Evolutionary conservation across 2,888 invertebrate genomes (phyloP).

Genomic region (Tenodera sinensis): DNA sequence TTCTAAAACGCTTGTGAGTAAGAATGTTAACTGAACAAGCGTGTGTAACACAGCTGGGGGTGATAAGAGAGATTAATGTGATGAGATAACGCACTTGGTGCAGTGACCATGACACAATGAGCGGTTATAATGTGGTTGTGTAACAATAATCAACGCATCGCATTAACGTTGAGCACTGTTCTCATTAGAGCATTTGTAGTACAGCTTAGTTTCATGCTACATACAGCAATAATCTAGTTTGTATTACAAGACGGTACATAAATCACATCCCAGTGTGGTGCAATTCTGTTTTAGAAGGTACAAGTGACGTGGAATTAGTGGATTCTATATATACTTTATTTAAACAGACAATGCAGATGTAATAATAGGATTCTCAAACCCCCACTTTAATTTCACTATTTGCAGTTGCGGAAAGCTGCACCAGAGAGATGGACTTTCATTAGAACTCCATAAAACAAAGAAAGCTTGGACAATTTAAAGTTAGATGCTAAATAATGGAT

Average conservation of each 20-base stretch:
- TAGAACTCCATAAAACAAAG: too few species aligned
- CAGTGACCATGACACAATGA: background rate
- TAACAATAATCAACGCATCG: background rate
- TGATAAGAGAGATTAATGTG: background rate
- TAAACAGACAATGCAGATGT: too few species aligned
- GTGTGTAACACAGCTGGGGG: background rate
- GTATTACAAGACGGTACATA: background rate
- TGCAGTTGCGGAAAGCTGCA: too few species aligned
- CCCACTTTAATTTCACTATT: too few species aligned
- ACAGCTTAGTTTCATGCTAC: background rate
- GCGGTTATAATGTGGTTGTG: background rate
- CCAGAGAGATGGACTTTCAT: too few species aligned
- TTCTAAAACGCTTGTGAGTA: background rate
- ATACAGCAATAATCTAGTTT: background rate
- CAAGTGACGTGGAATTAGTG: too few species aligned
- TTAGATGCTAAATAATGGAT: too few species aligned
- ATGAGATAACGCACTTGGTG: background rate
- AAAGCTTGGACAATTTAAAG: too few species aligned
- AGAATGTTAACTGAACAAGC: background rate
- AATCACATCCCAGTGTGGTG: background rate
- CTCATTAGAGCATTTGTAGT: background rate
- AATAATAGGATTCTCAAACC: too few species aligned
- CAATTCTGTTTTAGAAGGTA: background rate
- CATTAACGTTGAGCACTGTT: background rate
- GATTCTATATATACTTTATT: too few species aligned